Percentiles rank a stretch among this genome's conserved stretches.
Conservation (phyloP, 2,797 vertebrate species). For the Thaleichthys pacificus region DNA sequence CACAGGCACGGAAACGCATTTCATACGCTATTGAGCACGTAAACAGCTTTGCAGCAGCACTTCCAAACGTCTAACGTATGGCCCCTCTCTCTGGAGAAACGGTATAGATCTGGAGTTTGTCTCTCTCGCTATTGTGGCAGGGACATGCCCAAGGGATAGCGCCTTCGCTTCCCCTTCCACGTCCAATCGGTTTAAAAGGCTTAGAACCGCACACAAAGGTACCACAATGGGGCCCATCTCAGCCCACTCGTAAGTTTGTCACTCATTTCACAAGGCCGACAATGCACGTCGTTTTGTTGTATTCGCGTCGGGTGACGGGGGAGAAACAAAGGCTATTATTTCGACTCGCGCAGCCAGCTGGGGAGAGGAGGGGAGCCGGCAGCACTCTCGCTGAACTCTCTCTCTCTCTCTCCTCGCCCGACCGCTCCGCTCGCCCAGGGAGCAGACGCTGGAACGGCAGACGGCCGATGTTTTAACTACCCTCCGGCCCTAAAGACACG, state of each 20-base stretch:
- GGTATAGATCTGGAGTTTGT: conserved; percentile 50
- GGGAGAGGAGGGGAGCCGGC: conserved; percentile 42
- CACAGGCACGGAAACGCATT: conserved; percentile 39
- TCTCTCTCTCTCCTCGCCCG: conserved; percentile 41
- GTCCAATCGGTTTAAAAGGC: conserved; percentile 49
- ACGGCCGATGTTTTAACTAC: too few species aligned
- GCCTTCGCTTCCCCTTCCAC: conserved; percentile 51
- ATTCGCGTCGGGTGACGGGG: conserved; percentile 54
- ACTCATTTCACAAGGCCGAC: conserved; percentile 54
- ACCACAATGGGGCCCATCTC: conserved; percentile 50
- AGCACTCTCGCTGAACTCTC: conserved; percentile 43
- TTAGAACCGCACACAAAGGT: conserved; percentile 41
- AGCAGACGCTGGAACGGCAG: conserved; percentile 17
- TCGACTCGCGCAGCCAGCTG: conserved; percentile 46
- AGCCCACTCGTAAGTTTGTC: conserved; percentile 61
- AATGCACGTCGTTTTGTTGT: conserved; percentile 63
- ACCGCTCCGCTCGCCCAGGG: conserved; percentile 18
- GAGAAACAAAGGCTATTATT: conserved; percentile 64
- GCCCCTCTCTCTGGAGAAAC: background rate
- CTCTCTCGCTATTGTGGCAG: conserved; percentile 43
- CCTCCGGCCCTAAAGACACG: too few species aligned
- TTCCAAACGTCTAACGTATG: background rate
- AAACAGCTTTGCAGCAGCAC: background rate
- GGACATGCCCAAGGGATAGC: conserved; percentile 45
- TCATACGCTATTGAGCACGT: conserved; percentile 40